These are phyloP conservation scores for Apodemia duryi DNA, from an alignment of 2,888 invertebrate genomes.

Conservation along the genomic window DNA sequence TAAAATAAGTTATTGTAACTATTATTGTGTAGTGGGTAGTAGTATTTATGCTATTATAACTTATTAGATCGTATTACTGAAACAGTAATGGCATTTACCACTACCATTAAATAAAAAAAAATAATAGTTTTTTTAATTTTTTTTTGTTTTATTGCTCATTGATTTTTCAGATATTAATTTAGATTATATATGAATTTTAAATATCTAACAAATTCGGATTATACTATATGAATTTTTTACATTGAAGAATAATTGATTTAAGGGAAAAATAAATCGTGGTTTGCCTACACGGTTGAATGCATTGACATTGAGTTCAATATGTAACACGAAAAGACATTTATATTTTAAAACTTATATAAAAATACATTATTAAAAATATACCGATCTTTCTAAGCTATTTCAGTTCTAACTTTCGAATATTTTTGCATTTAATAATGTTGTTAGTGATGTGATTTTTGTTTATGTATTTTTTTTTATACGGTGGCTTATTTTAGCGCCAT, in stretches of 20 bases:
- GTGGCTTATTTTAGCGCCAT: not conserved
- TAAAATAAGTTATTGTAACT: not conserved
- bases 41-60: not conserved
- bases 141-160: not conserved
- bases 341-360: not conserved
- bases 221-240: not conserved
- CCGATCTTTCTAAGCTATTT: not conserved
- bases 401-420: not conserved
- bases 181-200: not conserved
- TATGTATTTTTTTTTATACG: slow-evolving; percentile 7
- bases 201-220: not conserved
- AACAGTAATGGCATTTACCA: not conserved
- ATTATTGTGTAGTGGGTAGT: slow-evolving; percentile 9
- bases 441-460: slow-evolving; percentile 13
- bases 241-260: not conserved
- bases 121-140: not conserved
- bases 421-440: slow-evolving; percentile 4
- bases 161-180: not conserved
- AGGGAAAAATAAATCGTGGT: not conserved
- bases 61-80: not conserved
- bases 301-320: not conserved
- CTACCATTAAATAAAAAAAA: slow-evolving; percentile 1
- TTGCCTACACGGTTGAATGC: slow-evolving; percentile 1
- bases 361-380: not conserved
- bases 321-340: not conserved